phyloP scores from a whole-genome alignment of 2,113 vertebrate genomes.

The Macroglossus sobrinus region DNA sequence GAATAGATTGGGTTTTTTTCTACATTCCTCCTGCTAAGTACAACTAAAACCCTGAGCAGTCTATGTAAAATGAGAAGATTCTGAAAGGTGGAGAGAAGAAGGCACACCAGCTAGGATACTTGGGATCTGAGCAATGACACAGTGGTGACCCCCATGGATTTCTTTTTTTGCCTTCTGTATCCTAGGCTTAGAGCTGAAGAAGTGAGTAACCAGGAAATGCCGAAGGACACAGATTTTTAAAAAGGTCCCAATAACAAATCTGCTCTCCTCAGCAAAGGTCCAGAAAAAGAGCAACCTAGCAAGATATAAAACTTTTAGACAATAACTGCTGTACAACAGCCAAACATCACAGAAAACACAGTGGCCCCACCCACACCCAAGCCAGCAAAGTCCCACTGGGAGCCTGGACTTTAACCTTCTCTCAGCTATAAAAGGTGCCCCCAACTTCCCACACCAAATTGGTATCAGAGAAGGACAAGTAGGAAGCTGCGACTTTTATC shows the following conservation, averaged over 20 bases:
- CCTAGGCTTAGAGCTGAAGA: neutral
- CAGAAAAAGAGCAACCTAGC: neutral
- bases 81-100: neutral
- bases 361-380: neutral
- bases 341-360: neutral
- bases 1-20: neutral
- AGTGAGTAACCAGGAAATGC: neutral
- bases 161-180: neutral
- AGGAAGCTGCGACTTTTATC: neutral
- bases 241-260: neutral
- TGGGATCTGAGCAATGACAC: neutral
- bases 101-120: neutral
- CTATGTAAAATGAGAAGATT: neutral
- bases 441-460: rapidly evolving
- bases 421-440: neutral
- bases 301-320: neutral
- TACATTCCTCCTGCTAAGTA: neutral
- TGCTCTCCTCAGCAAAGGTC: neutral
- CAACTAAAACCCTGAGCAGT: neutral
- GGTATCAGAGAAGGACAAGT: neutral
- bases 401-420: neutral
- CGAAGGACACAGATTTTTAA: neutral
- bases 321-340: neutral
- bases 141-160: neutral
- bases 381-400: neutral